Conservation (phyloP, 2,888 invertebrate species). For the Drosophila maculinotata region DNA sequence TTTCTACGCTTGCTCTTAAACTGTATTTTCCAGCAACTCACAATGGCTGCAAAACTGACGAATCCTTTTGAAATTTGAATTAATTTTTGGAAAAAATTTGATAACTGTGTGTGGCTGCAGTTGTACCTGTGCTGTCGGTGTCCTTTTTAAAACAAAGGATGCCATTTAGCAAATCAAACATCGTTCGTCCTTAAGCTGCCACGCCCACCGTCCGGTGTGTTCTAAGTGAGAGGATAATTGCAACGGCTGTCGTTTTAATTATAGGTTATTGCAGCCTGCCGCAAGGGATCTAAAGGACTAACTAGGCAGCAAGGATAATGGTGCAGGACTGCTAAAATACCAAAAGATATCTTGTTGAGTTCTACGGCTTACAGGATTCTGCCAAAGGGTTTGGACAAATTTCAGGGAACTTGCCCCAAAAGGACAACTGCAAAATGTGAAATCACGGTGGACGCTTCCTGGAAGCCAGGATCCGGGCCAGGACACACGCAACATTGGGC, state of each 20-base stretch:
- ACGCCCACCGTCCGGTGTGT: slow-evolving; percentile 21
- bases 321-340: neutral
- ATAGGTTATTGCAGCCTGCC: slow-evolving; percentile 14
- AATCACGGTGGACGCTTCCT: slow-evolving; percentile 27
- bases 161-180: slow-evolving; percentile 75
- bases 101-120: neutral
- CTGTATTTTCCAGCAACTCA: neutral
- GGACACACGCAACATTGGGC: slow-evolving; percentile 56
- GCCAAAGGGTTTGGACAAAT: slow-evolving; percentile 31
- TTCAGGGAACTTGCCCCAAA: slow-evolving; percentile 21
- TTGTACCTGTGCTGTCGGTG: slow-evolving; percentile 4
- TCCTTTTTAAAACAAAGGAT: neutral
- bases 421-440: slow-evolving; percentile 13
- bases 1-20: neutral
- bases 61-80: neutral
- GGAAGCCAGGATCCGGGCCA: slow-evolving; percentile 47
- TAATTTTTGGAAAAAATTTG: neutral
- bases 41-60: slow-evolving; percentile 7
- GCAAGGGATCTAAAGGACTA: slow-evolving; percentile 11
- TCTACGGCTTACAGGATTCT: neutral
- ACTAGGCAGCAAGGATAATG: slow-evolving; percentile 9
- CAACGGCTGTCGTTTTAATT: slow-evolving; percentile 53
- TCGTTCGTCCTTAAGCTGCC: slow-evolving; percentile 73
- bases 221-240: slow-evolving; percentile 40
- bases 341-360: no score